A percentile compares a stretch with the other conserved stretches of the same genome.
Conservation (phyloP, 2,797 vertebrate species). For the Triplophysa yarkandensis region DNA sequence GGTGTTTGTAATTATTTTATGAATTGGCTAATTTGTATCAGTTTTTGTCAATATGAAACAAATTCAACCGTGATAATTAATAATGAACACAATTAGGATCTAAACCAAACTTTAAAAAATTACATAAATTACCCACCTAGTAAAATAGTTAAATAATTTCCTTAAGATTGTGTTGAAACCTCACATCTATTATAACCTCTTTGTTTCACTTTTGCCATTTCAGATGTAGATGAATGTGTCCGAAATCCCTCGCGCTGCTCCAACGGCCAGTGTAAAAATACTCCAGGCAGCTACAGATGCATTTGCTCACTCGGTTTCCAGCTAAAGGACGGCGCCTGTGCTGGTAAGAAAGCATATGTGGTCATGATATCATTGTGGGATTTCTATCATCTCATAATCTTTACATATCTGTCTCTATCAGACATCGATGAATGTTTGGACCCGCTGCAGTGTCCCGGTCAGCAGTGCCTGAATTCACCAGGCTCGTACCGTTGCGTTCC, state of each 20-base stretch:
- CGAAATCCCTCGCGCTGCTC: slow-evolving; percentile 65
- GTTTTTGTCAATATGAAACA: no score
- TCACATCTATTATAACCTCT: background rate
- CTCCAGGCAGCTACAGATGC: slow-evolving; percentile 73
- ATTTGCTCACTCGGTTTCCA: slow-evolving; percentile 71
- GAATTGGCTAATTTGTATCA: no score
- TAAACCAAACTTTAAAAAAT: no score
- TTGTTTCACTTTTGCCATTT: slow-evolving; percentile 1
- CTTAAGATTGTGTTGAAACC: no score
- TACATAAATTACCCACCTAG: no score
- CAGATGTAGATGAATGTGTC: slow-evolving; percentile 73
- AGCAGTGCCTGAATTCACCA: slow-evolving; percentile 73
- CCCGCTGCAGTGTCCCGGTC: slow-evolving; percentile 67
- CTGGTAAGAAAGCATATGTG: slow-evolving; percentile 43
- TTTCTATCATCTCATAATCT: background rate
- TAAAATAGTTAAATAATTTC: no score
- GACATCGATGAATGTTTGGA: slow-evolving; percentile 78
- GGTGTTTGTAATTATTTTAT: no score
- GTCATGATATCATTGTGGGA: background rate
- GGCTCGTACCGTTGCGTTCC: slow-evolving; percentile 74
- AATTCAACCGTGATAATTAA: no score
- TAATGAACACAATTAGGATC: no score
- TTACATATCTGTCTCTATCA: slow-evolving; percentile 34
- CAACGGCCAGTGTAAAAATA: slow-evolving; percentile 75
- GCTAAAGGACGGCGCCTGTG: slow-evolving; percentile 55